These are phyloP conservation scores for Tetramorium bicarinatum DNA, from an alignment of 2,888 invertebrate genomes.

Conservation along the genomic window DNA sequence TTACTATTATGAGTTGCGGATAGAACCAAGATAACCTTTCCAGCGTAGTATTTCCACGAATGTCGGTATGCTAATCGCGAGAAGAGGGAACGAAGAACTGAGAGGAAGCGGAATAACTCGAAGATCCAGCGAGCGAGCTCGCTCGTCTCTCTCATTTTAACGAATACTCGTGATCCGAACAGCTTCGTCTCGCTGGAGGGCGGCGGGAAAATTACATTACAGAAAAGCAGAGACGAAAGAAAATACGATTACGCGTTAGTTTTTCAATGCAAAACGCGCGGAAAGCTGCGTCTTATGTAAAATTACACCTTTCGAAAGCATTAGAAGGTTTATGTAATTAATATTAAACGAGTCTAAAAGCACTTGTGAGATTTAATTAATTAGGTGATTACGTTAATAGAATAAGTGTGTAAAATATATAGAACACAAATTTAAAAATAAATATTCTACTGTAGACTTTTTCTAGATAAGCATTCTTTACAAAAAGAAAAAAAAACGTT, in stretches of 20 bases:
- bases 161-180: constrained; percentile 26
- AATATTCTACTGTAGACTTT: neutral
- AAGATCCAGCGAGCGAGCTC: constrained; percentile 23
- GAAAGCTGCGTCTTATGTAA: constrained; percentile 6
- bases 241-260: neutral
- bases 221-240: constrained; percentile 28
- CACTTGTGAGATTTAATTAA: neutral
- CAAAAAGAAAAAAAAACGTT: neutral
- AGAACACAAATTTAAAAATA: neutral
- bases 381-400: neutral
- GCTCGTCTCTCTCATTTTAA: constrained; percentile 35
- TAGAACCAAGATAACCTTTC: constrained; percentile 23
- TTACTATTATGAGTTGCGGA: constrained; percentile 18
- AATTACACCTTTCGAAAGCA: neutral
- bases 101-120: constrained; percentile 40
- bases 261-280: constrained; percentile 3
- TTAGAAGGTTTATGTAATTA: neutral
- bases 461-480: neutral
- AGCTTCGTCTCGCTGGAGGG: constrained; percentile 15
- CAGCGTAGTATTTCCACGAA: constrained; percentile 32
- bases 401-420: neutral
- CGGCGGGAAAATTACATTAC: constrained; percentile 40
- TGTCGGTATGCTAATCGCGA: constrained; percentile 46
- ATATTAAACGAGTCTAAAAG: neutral
- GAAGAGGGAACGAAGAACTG: constrained; percentile 23